Conservation (phyloP, 2,113 vertebrate species). For the Calidris pugnax region DNA sequence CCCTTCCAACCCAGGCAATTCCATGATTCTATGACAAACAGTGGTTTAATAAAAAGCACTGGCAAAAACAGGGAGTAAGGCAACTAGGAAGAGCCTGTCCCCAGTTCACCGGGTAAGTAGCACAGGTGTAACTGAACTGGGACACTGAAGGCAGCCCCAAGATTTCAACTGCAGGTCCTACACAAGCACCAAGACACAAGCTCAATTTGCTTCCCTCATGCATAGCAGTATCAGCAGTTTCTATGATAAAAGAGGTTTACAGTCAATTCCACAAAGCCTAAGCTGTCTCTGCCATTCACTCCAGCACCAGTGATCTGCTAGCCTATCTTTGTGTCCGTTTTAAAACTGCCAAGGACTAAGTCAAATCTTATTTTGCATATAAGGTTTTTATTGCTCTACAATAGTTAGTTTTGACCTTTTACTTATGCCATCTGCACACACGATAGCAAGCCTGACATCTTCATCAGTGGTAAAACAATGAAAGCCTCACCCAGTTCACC, state of each 20-base stretch:
- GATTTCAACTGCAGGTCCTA: conserved; percentile 76
- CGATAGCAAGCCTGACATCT: conserved; percentile 86
- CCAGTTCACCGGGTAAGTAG: conserved; percentile 74
- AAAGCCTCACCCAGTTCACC: conserved; percentile 96
- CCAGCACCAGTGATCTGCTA: conserved; percentile 73
- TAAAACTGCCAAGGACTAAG: conserved; percentile 86
- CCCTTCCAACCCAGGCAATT: neutral
- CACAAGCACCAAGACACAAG: conserved; percentile 71
- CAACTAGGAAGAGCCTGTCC: conserved; percentile 79
- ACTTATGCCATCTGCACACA: conserved; percentile 85
- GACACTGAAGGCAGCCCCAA: conserved; percentile 81
- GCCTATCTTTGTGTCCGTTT: conserved; percentile 72
- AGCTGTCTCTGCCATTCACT: conserved; percentile 70
- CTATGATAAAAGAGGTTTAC: conserved; percentile 73
- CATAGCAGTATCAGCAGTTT: conserved; percentile 74
- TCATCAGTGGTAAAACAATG: conserved; percentile 87
- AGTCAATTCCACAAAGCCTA: conserved; percentile 76
- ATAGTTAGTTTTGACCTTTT: conserved; percentile 87
- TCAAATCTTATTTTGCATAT: conserved; percentile 89
- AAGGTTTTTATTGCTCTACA: conserved; percentile 84
- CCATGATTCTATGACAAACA: neutral
- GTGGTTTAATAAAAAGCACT: conserved; percentile 81
- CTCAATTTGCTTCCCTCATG: conserved; percentile 78
- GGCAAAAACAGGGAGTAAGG: conserved; percentile 81
- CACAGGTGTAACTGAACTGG: conserved; percentile 75